phyloP scores from a whole-genome alignment of 2,888 invertebrate species.

The Aphidoletes aphidimyza region DNA sequence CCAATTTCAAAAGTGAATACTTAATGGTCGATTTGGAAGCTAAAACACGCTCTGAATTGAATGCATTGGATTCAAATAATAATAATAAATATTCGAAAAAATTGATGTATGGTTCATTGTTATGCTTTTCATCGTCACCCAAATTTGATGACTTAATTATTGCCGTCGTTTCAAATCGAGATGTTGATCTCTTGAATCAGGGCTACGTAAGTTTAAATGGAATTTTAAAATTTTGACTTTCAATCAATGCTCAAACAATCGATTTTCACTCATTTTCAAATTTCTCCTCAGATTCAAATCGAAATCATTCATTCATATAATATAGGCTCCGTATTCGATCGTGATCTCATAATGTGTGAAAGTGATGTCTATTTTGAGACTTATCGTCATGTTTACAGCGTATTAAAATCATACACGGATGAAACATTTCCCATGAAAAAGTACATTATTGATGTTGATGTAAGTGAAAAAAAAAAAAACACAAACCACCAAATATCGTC shows the following conservation, averaged over 20 bases:
- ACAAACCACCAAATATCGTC: too few species aligned
- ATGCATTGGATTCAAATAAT: background rate
- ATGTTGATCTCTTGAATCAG: conserved; percentile 67
- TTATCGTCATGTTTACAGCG: conserved; percentile 78
- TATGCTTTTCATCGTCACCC: conserved; percentile 75
- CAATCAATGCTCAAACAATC: background rate
- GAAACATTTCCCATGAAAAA: conserved; percentile 74
- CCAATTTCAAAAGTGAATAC: conserved; percentile 60
- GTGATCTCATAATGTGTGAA: conserved; percentile 76
- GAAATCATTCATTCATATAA: conserved; percentile 63
- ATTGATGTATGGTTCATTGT: conserved; percentile 71
- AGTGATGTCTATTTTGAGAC: conserved; percentile 85
- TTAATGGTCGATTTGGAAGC: conserved; percentile 61
- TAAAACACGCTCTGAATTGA: background rate
- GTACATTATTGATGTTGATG: conserved; percentile 74
- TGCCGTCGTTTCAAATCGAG: conserved; percentile 74
- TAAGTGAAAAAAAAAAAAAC: too few species aligned
- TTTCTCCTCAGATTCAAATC: conserved; percentile 61
- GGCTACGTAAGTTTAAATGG: conserved; percentile 69
- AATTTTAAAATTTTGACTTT: background rate
- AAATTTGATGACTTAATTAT: conserved; percentile 76
- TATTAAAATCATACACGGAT: conserved; percentile 71
- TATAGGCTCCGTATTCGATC: conserved; percentile 62
- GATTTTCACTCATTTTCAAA: conserved; percentile 46
- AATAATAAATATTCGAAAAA: conserved; percentile 56